These are phyloP conservation scores for Parasteatoda lunata DNA, from an alignment of 2,888 invertebrate species.

Conservation along the genomic window DNA sequence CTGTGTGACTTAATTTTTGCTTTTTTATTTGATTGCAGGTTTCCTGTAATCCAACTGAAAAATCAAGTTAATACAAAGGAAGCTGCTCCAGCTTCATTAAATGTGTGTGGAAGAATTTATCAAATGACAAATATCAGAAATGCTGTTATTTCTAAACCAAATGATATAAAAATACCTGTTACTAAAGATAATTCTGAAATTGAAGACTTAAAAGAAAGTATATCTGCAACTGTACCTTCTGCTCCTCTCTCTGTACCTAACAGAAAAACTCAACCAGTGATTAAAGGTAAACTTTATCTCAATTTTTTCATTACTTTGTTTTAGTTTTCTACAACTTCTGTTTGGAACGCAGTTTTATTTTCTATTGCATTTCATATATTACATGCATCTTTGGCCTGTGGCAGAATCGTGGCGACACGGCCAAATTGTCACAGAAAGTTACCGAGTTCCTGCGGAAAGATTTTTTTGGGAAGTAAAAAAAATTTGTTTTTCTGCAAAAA, in stretches of 20 bases:
- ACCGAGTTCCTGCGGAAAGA: too few species aligned
- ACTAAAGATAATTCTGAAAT: constrained; percentile 38
- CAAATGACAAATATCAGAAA: constrained; percentile 61
- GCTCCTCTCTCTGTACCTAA: constrained; percentile 31
- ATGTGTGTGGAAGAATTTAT: constrained; percentile 57
- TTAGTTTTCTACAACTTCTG: too few species aligned
- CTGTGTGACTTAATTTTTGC: too few species aligned
- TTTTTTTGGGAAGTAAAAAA: too few species aligned
- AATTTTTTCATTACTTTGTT: neutral
- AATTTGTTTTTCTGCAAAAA: too few species aligned
- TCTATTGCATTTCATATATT: too few species aligned
- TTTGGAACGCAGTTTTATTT: too few species aligned
- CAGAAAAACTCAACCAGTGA: constrained; percentile 46
- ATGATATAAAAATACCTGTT: constrained; percentile 26
- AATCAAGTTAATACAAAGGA: constrained; percentile 49
- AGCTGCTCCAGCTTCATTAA: constrained; percentile 39
- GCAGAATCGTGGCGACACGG: too few species aligned
- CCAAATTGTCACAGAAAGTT: too few species aligned
- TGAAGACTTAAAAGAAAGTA: constrained; percentile 25
- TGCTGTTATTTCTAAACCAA: constrained; percentile 46
- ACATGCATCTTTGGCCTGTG: too few species aligned
- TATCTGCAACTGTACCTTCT: constrained; percentile 31
- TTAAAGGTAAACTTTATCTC: constrained; percentile 41
- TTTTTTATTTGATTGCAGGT: constrained; percentile 15
- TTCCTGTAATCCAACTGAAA: constrained; percentile 55